Conservation (phyloP, 1,140 invertebrate species). For the Bombus confusus region DNA sequence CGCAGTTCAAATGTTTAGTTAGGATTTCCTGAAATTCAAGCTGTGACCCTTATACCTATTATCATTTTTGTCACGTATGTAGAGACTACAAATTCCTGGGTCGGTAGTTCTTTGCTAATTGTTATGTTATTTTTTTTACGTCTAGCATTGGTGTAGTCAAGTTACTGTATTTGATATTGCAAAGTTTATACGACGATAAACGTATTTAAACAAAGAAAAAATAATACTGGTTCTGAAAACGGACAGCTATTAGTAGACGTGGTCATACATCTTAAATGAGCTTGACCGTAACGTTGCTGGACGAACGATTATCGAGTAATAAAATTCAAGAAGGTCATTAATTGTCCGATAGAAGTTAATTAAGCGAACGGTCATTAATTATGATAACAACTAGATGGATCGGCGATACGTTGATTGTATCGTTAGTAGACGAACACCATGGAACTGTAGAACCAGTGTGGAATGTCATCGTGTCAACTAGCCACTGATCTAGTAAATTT, state of each 20-base stretch:
- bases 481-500: neutral
- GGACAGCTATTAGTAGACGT: neutral
- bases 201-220: too few relatives aligned
- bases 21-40: too few relatives aligned
- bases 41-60: too few relatives aligned
- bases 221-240: too few relatives aligned
- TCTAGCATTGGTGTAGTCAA: too few relatives aligned
- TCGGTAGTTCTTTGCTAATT: too few relatives aligned
- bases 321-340: constrained; percentile 54
- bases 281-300: neutral
- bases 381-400: constrained; percentile 50
- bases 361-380: constrained; percentile 58
- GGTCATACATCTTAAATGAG: constrained; percentile 21
- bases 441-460: constrained; percentile 26
- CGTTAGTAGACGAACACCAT: constrained; percentile 39
- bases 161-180: too few relatives aligned
- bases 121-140: too few relatives aligned
- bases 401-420: constrained; percentile 58
- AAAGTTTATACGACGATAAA: too few relatives aligned
- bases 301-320: constrained; percentile 53
- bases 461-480: constrained; percentile 28
- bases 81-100: too few relatives aligned
- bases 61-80: too few relatives aligned
- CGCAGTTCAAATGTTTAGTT: too few relatives aligned
- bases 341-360: constrained; percentile 62